phyloP scores from a whole-genome alignment of 2,888 invertebrate genomes.

The Metallyticus violacea region DNA sequence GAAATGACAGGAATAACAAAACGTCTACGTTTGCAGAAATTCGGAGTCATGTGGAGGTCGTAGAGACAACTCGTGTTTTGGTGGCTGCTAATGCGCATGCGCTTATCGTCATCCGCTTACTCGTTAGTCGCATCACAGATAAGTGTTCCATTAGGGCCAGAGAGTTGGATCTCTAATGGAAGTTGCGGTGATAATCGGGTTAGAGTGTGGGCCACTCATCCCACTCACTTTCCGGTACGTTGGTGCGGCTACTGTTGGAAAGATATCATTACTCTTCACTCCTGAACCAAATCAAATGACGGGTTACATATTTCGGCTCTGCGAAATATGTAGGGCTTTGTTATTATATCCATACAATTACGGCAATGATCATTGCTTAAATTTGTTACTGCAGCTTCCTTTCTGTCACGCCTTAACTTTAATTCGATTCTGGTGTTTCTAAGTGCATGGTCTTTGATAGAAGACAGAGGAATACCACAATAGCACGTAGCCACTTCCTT shows the following conservation, averaged over 20 bases:
- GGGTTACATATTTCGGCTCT: background rate
- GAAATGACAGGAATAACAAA: background rate
- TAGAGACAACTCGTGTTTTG: too few species aligned
- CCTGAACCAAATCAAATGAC: background rate
- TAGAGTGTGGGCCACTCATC: background rate
- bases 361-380: background rate
- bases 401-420: background rate
- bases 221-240: background rate
- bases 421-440: background rate
- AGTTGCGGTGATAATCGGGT: background rate
- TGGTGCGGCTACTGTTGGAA: background rate
- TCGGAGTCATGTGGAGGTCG: background rate
- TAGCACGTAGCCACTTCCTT: background rate
- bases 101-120: too few species aligned
- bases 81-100: background rate
- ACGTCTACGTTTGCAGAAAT: background rate
- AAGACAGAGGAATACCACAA: background rate
- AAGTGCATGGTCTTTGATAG: background rate
- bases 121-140: background rate
- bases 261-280: background rate
- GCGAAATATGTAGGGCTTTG: too few species aligned
- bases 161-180: background rate
- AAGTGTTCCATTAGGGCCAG: background rate
- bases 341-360: background rate
- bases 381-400: background rate